These are phyloP conservation scores for Autographa pulchrina DNA, from an alignment of 2,888 invertebrate species.

Conservation along the genomic window DNA sequence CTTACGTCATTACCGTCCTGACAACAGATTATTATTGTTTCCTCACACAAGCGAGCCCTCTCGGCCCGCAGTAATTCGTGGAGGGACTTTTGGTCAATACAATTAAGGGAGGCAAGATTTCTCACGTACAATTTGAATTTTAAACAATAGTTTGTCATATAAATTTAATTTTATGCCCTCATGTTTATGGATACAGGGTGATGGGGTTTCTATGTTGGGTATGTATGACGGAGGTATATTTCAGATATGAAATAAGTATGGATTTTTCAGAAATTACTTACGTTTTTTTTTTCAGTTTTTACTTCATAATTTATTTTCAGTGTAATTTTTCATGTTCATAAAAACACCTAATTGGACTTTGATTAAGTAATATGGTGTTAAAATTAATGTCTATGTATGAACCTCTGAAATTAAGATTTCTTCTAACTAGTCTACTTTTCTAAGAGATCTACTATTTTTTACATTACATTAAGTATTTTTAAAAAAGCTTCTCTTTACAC, in stretches of 20 bases:
- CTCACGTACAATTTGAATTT: slow-evolving; percentile 88
- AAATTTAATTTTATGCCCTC: slow-evolving; percentile 85
- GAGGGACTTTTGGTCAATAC: slow-evolving; percentile 84
- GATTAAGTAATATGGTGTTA: no score
- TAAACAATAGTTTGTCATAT: slow-evolving; percentile 89
- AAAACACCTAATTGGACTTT: no score
- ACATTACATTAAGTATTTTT: no score
- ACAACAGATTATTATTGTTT: slow-evolving; percentile 51
- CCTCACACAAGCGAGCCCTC: slow-evolving; percentile 71
- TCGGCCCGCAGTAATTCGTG: slow-evolving; percentile 66
- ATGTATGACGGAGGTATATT: slow-evolving; percentile 13
- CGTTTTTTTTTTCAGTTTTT: no score
- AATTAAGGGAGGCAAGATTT: slow-evolving; percentile 87
- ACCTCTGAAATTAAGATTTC: no score
- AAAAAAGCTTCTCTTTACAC: no score
- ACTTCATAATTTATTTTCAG: no score
- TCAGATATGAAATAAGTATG: neutral
- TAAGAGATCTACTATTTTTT: no score
- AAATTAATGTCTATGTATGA: no score
- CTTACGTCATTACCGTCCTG: slow-evolving; percentile 39
- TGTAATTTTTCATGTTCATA: no score
- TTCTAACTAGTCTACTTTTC: no score
- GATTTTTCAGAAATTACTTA: neutral
- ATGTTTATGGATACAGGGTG: slow-evolving; percentile 74
- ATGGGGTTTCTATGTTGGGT: slow-evolving; percentile 19